Evolutionary conservation across 2,113 vertebrate species (phyloP), one percentile per base, ranked within the genome.

Genomic region (Centrocercus urophasianus): DNA sequence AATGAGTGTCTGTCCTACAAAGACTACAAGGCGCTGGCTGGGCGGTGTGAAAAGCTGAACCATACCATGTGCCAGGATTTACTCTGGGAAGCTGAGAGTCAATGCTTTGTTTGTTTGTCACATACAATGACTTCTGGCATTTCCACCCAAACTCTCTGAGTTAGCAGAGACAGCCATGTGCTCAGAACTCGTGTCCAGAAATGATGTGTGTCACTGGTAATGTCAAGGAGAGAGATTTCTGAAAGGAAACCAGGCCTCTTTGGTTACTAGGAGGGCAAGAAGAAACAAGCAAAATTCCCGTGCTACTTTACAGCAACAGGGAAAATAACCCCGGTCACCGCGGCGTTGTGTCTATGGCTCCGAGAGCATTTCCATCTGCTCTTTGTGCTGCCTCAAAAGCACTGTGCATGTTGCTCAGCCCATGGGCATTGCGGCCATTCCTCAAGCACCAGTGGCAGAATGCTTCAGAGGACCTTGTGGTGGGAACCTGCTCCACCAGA

Each of bases 231-330:
- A 59, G 40, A 11, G 28, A 56, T 81, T 91, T 91, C 21, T 72
- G 6, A 85, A 75, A 85, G 34, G 43, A 83, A 95, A 93, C 13
- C 4, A 67, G 38, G 32, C 30, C n/a, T 82, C 65, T 73, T 65
- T 83, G 34, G 42, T 88, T 95, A 81, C 50, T 47, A 65, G 61
- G n/a, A 80, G 9, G 21, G 34, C 63, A 69, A 85, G 87, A 93
- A 93, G 27, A 76, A 91, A 61, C 2, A 0, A 83, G 20, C n/a
- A 59, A 73, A 61, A 70, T 60, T 69, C 48, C 73, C 11, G 14
- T 16, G 38, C 57, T 50, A 20, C 56, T 45, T 67, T 87, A 67
- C 25, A 89, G 30, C 38, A 69, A 57, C 10, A 56, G 50, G 89
- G 70, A 92, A 86, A 64, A 95, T 30, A 90, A 83, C 25, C 52